A percentile compares a stretch with the other conserved stretches of the same genome.
Evolutionary conservation across 2,888 invertebrate species (phyloP).

Genomic region (Bombyx huttoni): DNA sequence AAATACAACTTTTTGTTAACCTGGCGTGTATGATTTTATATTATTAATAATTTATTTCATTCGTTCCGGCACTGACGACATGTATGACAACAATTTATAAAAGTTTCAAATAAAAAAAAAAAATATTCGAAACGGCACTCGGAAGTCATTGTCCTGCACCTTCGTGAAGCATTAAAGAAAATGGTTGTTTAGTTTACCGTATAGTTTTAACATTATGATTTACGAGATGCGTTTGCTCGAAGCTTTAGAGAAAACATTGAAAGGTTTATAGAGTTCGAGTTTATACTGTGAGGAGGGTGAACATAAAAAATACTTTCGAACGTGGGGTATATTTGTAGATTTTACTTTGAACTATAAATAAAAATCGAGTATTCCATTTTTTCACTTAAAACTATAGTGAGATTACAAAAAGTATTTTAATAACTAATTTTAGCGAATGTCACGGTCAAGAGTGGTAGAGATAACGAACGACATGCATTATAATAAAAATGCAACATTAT

Average conservation of each 20-base stretch:
- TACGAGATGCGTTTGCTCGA: background rate
- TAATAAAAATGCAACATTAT: background rate
- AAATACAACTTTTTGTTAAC: too few species aligned
- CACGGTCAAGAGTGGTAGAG: background rate
- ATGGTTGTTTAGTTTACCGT: background rate
- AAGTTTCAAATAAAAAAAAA: too few species aligned
- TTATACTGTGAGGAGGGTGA: constrained; percentile 7
- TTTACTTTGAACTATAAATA: too few species aligned
- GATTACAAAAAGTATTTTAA: too few species aligned
- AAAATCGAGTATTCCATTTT: too few species aligned
- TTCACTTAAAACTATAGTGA: too few species aligned
- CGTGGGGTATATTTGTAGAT: too few species aligned
- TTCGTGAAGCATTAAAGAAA: background rate
- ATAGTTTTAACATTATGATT: background rate
- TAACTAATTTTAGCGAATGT: background rate
- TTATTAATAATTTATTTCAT: too few species aligned
- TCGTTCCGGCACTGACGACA: too few species aligned
- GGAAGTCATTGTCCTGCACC: background rate
- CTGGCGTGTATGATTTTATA: too few species aligned
- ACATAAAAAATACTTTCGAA: constrained; percentile 4
- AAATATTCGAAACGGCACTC: background rate
- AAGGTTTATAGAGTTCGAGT: constrained; percentile 2
- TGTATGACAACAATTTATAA: too few species aligned
- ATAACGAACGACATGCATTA: background rate
- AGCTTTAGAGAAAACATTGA: background rate